A percentile compares a stretch with the other conserved stretches of the same genome.
Conservation (phyloP, 2,797 vertebrate genomes). For the Trichosurus vulpecula region DNA sequence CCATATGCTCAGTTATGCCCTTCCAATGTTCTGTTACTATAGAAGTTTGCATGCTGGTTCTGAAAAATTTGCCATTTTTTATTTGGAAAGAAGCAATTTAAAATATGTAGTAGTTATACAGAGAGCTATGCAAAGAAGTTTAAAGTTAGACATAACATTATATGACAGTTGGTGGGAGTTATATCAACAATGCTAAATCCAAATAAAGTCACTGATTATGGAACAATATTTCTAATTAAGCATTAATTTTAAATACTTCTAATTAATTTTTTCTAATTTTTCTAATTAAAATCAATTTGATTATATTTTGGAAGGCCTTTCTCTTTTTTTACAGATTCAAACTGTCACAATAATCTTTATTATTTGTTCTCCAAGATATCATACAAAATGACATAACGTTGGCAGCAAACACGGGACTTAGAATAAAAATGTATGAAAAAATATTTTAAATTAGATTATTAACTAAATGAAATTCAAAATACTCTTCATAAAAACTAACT, state of each 20-base stretch:
- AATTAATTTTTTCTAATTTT: neutral
- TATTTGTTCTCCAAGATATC: neutral
- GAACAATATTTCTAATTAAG: neutral
- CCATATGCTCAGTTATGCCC: neutral
- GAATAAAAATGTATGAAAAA: neutral
- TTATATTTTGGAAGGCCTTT: neutral
- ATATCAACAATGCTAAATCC: neutral
- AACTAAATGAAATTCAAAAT: neutral
- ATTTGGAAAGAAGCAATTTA: conserved; percentile 5
- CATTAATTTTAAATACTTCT: neutral
- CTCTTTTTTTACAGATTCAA: neutral
- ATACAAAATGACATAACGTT: neutral
- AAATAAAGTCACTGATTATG: neutral
- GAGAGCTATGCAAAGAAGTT: neutral
- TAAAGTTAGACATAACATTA: neutral
- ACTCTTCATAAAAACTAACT: neutral
- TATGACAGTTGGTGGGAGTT: neutral
- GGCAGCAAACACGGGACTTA: neutral
- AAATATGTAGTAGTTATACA: neutral
- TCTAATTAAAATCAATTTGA: neutral
- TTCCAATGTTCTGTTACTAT: conserved; percentile 15
- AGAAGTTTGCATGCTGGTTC: neutral
- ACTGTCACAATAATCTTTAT: neutral
- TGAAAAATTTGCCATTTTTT: neutral
- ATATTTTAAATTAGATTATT: neutral